Evolutionary conservation across 1,140 invertebrate genomes (phyloP).

Genomic region (Uloborus diversus): DNA sequence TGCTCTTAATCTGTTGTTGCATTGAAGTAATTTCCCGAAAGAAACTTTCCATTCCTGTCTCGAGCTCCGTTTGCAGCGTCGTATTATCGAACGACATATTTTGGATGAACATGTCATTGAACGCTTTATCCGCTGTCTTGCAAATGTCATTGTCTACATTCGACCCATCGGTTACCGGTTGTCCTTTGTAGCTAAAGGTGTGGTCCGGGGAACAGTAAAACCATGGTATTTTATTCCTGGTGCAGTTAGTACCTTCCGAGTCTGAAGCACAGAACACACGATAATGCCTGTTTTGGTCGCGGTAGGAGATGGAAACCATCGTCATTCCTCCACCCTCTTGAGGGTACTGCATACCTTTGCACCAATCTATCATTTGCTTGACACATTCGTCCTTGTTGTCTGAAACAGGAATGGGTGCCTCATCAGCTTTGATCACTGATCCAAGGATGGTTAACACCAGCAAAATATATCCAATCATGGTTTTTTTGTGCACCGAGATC

Average conservation of each 20-base stretch:
- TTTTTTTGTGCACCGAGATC: too few relatives aligned
- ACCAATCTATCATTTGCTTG: conserved; percentile 26
- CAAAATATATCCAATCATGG: not conserved
- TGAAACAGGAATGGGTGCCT: not conserved
- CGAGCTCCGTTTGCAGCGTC: not conserved
- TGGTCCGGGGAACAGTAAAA: conserved; percentile 7
- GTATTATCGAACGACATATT: conserved; percentile 6
- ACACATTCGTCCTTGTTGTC: conserved; percentile 1
- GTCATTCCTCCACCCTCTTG: conserved; percentile 15
- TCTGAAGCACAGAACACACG: conserved; percentile 13
- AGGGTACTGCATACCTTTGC: conserved; percentile 4
- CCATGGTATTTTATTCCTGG: conserved; percentile 14
- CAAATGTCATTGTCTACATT: conserved; percentile 14
- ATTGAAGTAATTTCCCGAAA: not conserved
- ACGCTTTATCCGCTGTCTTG: conserved; percentile 23
- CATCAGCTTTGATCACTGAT: not conserved
- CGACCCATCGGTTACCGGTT: not conserved
- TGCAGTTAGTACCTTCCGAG: conserved; percentile 34
- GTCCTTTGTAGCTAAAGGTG: conserved; percentile 13
- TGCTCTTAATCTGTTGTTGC: not conserved
- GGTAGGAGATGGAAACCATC: not conserved
- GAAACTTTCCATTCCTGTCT: conserved; percentile 8
- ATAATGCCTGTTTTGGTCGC: not conserved
- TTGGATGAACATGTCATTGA: conserved; percentile 29
- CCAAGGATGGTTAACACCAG: not conserved